phyloP scores from a whole-genome alignment of 2,888 invertebrate genomes.

The Allolobophora icterica region DNA sequence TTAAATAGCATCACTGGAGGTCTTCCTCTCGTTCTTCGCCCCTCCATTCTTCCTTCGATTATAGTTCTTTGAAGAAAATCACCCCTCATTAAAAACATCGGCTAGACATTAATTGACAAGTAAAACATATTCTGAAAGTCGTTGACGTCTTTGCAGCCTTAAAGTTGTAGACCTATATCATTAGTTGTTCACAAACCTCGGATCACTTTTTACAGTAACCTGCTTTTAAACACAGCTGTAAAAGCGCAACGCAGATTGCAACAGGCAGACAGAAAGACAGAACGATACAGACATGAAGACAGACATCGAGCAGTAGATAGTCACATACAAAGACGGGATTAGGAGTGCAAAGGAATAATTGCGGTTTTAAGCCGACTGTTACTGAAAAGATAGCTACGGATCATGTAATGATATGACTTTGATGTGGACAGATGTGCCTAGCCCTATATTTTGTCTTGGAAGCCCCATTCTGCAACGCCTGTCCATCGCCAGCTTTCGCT shows the following conservation, averaged over 20 bases:
- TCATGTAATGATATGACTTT: neutral
- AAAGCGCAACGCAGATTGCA: neutral
- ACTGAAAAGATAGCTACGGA: neutral
- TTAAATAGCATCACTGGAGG: no score
- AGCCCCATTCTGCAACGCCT: neutral
- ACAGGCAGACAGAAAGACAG: neutral
- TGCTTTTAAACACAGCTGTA: neutral
- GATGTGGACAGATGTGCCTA: conserved; percentile 8
- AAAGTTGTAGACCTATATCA: neutral
- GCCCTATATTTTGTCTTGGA: neutral
- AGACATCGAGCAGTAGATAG: neutral
- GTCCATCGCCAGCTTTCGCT: neutral
- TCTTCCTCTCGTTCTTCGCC: no score
- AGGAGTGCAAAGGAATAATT: neutral
- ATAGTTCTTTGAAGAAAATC: no score
- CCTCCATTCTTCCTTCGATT: no score
- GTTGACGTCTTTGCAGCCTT: neutral
- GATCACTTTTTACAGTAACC: neutral
- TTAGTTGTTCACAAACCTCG: neutral
- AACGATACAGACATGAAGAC: neutral
- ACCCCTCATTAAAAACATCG: no score
- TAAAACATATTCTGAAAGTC: neutral
- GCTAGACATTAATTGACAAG: neutral
- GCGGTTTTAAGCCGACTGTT: neutral
- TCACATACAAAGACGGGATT: neutral